phyloP scores from a whole-genome alignment of 2,888 invertebrate species.

The Agriopis aurantiaria region DNA sequence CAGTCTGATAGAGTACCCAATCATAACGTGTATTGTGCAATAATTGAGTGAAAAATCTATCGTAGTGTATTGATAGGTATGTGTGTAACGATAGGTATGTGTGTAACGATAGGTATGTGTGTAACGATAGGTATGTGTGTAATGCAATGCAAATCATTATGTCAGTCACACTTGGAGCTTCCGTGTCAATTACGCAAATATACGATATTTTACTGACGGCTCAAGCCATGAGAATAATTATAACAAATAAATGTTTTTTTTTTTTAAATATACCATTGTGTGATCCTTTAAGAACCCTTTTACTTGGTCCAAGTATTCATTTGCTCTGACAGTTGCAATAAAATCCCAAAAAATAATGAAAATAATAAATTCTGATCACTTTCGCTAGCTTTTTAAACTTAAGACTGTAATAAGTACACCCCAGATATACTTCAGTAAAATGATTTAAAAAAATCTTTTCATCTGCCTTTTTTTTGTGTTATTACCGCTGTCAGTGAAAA shows the following conservation, averaged over 20 bases:
- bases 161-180: conserved; percentile 68
- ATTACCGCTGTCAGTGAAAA: too few relatives aligned
- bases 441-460: too few relatives aligned
- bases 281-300: neutral
- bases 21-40: conserved; percentile 8
- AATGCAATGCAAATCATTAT: conserved; percentile 62
- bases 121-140: conserved; percentile 36
- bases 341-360: too few relatives aligned
- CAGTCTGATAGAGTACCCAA: neutral
- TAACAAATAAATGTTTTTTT: neutral
- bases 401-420: too few relatives aligned
- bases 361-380: too few relatives aligned
- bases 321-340: too few relatives aligned
- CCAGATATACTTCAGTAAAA: too few relatives aligned
- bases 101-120: conserved; percentile 38
- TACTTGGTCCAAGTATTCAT: too few relatives aligned
- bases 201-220: conserved; percentile 23
- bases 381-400: too few relatives aligned
- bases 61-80: conserved; percentile 13
- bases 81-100: conserved; percentile 38
- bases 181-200: conserved; percentile 74
- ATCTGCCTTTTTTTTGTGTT: too few relatives aligned
- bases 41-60: conserved; percentile 20
- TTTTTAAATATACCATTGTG: neutral
- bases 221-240: conserved; percentile 25